Percentiles rank a stretch among this genome's conserved stretches.
These are phyloP conservation scores for Danaus melanippus DNA, from an alignment of 1,140 invertebrate species.

Conservation along the genomic window DNA sequence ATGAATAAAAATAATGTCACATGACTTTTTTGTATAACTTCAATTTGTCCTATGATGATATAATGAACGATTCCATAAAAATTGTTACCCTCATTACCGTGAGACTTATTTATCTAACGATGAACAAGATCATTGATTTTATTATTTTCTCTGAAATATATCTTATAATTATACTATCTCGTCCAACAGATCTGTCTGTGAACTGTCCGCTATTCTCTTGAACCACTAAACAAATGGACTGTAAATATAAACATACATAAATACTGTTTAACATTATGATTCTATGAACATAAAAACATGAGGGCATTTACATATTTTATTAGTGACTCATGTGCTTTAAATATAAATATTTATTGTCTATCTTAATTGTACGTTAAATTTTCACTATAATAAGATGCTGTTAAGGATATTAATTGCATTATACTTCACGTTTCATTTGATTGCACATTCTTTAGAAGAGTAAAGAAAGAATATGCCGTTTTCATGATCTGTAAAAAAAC, in stretches of 20 bases:
- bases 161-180: slow-evolving; percentile 50
- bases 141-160: slow-evolving; percentile 44
- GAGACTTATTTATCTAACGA: slow-evolving; percentile 67
- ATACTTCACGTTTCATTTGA: slow-evolving; percentile 15
- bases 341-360: too few species aligned
- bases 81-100: slow-evolving; percentile 58
- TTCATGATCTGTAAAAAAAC: slow-evolving; percentile 53
- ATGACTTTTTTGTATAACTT: too few species aligned
- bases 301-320: slow-evolving; percentile 21
- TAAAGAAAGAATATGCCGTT: slow-evolving; percentile 50
- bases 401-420: too few species aligned
- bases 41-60: too few species aligned
- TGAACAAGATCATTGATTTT: slow-evolving; percentile 62
- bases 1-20: too few species aligned
- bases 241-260: too few species aligned
- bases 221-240: too few species aligned
- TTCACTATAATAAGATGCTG: too few species aligned
- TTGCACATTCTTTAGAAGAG: slow-evolving; percentile 41
- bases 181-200: slow-evolving; percentile 56
- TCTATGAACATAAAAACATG: too few species aligned
- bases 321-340: too few species aligned
- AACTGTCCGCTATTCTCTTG: slow-evolving; percentile 45
- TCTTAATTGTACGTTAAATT: too few species aligned
- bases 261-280: too few species aligned
- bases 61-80: slow-evolving; percentile 57